Evolutionary conservation across 2,888 invertebrate genomes (phyloP), one percentile per base, ranked within the genome.

Genomic region (Polyommatus icarus): DNA sequence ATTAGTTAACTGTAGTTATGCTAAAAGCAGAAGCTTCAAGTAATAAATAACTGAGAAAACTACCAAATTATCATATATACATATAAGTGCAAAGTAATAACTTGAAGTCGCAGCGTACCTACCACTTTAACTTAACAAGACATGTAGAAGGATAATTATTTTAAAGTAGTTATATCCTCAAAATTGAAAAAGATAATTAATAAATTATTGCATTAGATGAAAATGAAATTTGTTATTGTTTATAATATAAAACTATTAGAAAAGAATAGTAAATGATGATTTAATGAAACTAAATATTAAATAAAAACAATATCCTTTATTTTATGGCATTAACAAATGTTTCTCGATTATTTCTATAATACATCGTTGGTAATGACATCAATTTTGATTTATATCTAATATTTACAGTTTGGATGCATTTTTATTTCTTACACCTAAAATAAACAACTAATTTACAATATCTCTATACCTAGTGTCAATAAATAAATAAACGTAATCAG

Each of bases 281-380:
- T 76, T 83, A 84, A 83, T 80, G 84, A 87, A 85, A 88, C 85
- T 76, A 87, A 82, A 84, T 80, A 80, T 81, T 72, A 91, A 93
- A 93, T 91, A 93, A 93, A 94, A 93, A 93, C 92, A 92, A 90
- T 91, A 90, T 88, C 87, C 83, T 93, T 92, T 92, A 91, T 91
- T 91, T 87, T 83, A 90, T 92, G 91, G 91, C 91, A 89, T 92
- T 92, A 93, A 94, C 93, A 93, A 92, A 91, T 84, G 88, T 89
- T 85, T 87, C 85, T 85, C 83, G 86, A 86, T 76, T 46, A 57
- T 83, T 88, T 85, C 85, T 91, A 88, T 91, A 89, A 90, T 92
- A 93, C 91, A 93, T 93, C 91, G 91, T 92, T 92, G 92, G 92
- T 93, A 91, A 86, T 90, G 89, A 92, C 91, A 91, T 91, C 89